Base-by-base conservation (phyloP, 1,140 invertebrate species). In the Drosophila kepulauana region DNA sequence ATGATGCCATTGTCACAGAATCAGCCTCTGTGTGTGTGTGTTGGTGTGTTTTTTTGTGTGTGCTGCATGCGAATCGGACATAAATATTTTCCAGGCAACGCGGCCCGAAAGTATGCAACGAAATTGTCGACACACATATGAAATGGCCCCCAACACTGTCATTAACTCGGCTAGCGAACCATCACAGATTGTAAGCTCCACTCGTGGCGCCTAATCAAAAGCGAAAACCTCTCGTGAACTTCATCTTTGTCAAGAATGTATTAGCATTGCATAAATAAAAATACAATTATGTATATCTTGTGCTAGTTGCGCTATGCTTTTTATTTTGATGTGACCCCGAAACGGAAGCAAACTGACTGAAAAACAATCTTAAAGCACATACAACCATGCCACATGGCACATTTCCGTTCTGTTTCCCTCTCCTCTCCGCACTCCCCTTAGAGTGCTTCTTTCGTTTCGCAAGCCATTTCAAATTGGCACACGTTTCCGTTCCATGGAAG, bases 71-170 rank as follows among this genome's bases (percentile, higher is more conserved):
- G 61, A 63, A 52, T 38, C 25, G 43, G 13, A 49, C 67, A 75
- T 70, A 68, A 81, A 74, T 48, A 71, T 79, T 81, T 80, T 84
- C 57, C 33, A 15, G 35, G 35, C 35, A 8, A 8, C 33, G 33
- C 33, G 33, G 5, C 7, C 33, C 33, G 33, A 48, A 81, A 78
- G 79, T 86, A 77, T 87, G 84, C 79, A 82, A 71, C 76, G 8
- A 75, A 69, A 79, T 75, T 63, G 58, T 33, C 25, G 43, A 57
- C 58, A 70, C 58, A 49, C 52, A 69, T 33, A 75, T 69, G 11
- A 70, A 75, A 70, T 70, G 63, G 58, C 13, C 3, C 38, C 16
- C 56, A 67, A 33, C 46, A 48, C 41, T 77, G 71, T 79, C 79
- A 82, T 86, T 82, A 74, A 67, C 62, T 79, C 57, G 76, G 28